phyloP scores from a whole-genome alignment of 2,888 invertebrate species.

The Pseudoips prasinana region DNA sequence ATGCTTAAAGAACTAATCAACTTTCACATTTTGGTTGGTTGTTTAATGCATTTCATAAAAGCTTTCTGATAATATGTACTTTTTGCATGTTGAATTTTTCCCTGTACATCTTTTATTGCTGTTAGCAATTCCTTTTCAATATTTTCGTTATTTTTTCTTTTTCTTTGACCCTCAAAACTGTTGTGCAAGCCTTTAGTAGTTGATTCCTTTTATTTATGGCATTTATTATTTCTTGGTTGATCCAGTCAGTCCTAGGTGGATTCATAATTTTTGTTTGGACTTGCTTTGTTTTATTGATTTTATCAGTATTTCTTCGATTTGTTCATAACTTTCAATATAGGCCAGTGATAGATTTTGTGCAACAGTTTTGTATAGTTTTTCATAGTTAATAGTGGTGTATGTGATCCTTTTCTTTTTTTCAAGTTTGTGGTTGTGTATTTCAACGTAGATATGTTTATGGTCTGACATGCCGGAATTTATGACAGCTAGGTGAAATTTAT shows the following conservation, averaged over 20 bases:
- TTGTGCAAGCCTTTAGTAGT: no score
- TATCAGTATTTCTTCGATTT: background rate
- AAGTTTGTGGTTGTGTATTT: constrained; percentile 6
- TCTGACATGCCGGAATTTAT: constrained; percentile 26
- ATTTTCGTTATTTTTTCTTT: constrained; percentile 7
- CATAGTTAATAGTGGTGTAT: constrained; percentile 18
- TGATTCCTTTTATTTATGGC: constrained; percentile 15
- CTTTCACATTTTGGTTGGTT: constrained; percentile 12
- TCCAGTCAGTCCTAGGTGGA: constrained; percentile 17
- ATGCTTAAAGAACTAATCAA: constrained; percentile 10
- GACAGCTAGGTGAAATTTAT: constrained; percentile 6
- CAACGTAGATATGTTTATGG: constrained; percentile 22
- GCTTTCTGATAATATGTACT: constrained; percentile 8
- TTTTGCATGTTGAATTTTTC: constrained; percentile 8
- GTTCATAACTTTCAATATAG: background rate
- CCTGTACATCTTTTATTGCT: constrained; percentile 6
- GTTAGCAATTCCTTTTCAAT: constrained; percentile 3
- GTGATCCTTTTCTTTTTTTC: constrained; percentile 3
- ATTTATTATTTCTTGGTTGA: constrained; percentile 16
- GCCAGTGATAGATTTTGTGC: background rate
- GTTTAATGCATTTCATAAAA: constrained; percentile 3
- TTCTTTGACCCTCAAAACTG: no score
- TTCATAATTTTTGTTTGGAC: constrained; percentile 5
- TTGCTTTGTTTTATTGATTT: background rate
- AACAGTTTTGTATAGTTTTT: constrained; percentile 4